Evolutionary conservation across 2,888 invertebrate genomes (phyloP), one percentile per base, ranked within the genome.

Genomic region (Selenia dentaria): DNA sequence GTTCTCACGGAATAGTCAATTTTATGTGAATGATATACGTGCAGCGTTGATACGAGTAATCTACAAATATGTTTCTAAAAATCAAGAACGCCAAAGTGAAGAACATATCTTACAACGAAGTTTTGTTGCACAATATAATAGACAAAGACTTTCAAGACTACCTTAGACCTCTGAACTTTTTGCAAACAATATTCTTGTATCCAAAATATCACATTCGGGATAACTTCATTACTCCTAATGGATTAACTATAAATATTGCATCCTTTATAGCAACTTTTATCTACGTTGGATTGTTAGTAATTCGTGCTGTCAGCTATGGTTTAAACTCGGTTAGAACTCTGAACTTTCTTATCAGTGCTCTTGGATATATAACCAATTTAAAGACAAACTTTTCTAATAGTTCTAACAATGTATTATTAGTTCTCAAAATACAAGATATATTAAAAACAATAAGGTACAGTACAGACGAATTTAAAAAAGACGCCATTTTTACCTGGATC

Each of bases 181-280:
- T 42, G 2, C 47, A 48, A 16, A 18, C 6, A 6, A 10, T 37
- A 5, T 3, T 12, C 5, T 18, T 37, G 0, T 36, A 29, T 11
- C 41, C 47, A 1, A 48, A 48, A 18, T 41, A 37, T 28, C 12
- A 11, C 8, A 41, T 48, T 18, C 22, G 41, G 10, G 41, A 48
- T 18, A 48, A 48, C 10, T 48, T 48, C 5, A 32, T 48, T 4
- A 37, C 47, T 12, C 37, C 47, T 0, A 42, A 36, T 1, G 29
- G 37, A 5, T 3, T n/a, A 3, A n/a, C 6, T 3, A 8, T 20
- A 0, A 28, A 48, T 6, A 0, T 34, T 0, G 0, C 33, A 3
- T 41, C 41, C 2, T 34, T 41, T 18, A 6, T 29, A 3, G 29
- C 25, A 8, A 47, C 47, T 3, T 37, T 11, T 10, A 1, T 32